Base-by-base conservation (phyloP, 2,797 vertebrate species). In the Halcyon badia region DNA sequence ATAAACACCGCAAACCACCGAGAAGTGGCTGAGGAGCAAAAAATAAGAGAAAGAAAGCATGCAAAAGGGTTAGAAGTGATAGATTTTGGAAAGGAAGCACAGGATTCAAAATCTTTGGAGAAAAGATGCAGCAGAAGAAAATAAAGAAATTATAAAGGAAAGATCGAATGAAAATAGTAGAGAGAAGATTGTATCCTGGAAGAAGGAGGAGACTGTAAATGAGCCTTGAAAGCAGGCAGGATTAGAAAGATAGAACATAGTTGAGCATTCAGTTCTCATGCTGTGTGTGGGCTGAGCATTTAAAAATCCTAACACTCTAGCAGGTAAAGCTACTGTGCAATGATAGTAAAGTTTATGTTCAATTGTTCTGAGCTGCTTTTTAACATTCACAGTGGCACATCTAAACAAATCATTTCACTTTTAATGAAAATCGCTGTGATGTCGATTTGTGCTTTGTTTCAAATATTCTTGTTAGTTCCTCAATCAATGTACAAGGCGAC, bases 361-460 rank as follows among this genome's bases (percentile, higher is more conserved):
- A 82, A 25, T 83, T 66, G 42, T 84, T 97, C 39, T 88, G 48
- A 76, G 52, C 4, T 18, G 5, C 80, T 93, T 94, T 88, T 96
- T 96, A 90, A 77, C 82, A 95, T 94, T 95, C 89, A 88, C 46
- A 52, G 60, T 41, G 57, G 70, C 48, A 91, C 54, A 82, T 70
- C 80, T 88, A 90, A 95, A 97, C 89, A 97, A 95, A 95, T 96
- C 54, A 95, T 91, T 13, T 2, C 56, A 87, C 66, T 96, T 95
- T 87, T 83, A 95, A 95, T 82, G 94, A 96, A 96, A 97, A 92
- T 88, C 9, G 2, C 85, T 82, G 75, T 42, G 39, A 80, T 76
- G 83, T 87, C 3, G 54, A 44, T 72, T 49, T 87, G 44, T 65
- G 33, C 26, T 97, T 96, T 94, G 58, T 96, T 97, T 97, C 69